Conservation (phyloP, 2,113 vertebrate genomes). For the Epinephelus lanceolatus region DNA sequence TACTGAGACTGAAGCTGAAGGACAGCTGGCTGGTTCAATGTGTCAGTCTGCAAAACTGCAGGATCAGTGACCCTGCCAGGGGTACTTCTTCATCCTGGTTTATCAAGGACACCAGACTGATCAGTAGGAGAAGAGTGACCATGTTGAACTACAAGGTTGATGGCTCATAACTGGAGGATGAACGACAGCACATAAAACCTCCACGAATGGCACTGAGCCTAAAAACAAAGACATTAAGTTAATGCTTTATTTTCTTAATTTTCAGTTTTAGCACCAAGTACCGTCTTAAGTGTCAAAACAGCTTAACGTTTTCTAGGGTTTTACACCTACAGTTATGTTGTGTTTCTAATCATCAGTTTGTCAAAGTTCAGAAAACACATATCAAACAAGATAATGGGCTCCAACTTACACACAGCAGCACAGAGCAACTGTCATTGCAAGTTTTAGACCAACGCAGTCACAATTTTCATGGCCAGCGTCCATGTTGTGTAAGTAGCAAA, state of each 20-base stretch:
- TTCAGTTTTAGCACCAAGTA: background rate
- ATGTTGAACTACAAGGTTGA: background rate
- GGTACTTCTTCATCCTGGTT: conserved; percentile 14
- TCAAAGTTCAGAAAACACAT: background rate
- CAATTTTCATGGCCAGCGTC: no score
- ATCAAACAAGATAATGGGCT: background rate
- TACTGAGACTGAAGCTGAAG: conserved; percentile 32
- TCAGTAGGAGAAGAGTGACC: background rate
- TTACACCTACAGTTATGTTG: background rate
- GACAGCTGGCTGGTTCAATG: conserved; percentile 21
- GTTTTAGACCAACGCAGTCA: no score
- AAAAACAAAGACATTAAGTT: background rate
- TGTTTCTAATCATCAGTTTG: conserved; percentile 1
- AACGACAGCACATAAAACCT: conserved; percentile 11
- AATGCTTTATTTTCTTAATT: conserved; percentile 4
- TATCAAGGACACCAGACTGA: conserved; percentile 26
- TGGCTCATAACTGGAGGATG: background rate
- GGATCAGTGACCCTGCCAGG: conserved; percentile 30
- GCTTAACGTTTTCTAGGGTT: background rate
- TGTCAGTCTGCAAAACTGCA: conserved; percentile 4
- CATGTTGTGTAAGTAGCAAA: no score
- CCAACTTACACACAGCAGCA: no score
- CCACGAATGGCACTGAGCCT: background rate
- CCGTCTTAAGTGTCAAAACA: background rate
- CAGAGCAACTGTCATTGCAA: no score